Base-by-base conservation (phyloP, 1,140 invertebrate genomes). In the Mercenaria mercenaria region DNA sequence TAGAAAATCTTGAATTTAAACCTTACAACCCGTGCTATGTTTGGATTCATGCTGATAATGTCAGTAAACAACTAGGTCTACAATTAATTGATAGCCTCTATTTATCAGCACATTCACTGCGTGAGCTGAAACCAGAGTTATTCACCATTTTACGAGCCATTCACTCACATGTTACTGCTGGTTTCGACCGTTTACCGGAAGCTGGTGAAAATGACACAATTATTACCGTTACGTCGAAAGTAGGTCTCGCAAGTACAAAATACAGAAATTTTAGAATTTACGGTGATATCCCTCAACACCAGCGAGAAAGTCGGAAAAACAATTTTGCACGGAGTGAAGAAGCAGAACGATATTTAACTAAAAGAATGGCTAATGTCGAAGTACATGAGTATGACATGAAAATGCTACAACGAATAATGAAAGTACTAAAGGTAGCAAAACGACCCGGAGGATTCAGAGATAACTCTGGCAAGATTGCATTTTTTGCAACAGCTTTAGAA, bases 71-170 rank as follows among this genome's bases (percentile, higher is more conserved):
- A 29, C 13, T 50, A 8, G 74, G 43, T 29, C 43, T 77, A 29
- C 23, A 77, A 8, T 23, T 47, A 26, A n/a, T 77, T 26, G n/a
- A 74, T 41, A n/a, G 52, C 43, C 26, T 26, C 20, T 77, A 77
- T 32, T 20, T 77, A 26, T 77, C 74, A 13, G 74, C 74, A 32
- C 26, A 52, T 13, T n/a, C 37, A 13, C n/a, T 77, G 18, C 11
- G 74, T 10, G 74, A 77, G 29, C 3, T 77, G 1, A 41, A 41
- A 50, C 74, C 74, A 52, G 74, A 79, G 50, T 37, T 79, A 37
- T 79, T 79, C 23, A 79, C 76, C 32, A 32, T 79, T 13, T 20
- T 79, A 34, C n/a, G 50, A 0, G 76, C 47, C 1, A 20, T 79
- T 32, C 29, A 79, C 37, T 41, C 32, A 23, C 47, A 52, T 15